These are phyloP conservation scores for Solea senegalensis DNA, from an alignment of 2,113 vertebrate genomes.

Conservation along the genomic window DNA sequence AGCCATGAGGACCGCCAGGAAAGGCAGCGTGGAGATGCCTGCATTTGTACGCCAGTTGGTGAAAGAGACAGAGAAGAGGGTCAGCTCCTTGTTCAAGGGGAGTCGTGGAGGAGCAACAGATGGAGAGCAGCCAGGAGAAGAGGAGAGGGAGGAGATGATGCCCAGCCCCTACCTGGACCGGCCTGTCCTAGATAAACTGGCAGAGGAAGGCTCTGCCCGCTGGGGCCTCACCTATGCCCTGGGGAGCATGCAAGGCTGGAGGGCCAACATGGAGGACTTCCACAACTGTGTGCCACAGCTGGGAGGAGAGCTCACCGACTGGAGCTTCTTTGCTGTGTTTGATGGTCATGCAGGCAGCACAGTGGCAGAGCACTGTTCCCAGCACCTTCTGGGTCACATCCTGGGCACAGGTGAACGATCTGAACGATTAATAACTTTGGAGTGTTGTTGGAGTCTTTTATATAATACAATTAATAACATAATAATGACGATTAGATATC, in stretches of 20 bases:
- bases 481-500: no score
- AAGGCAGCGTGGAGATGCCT: constrained; percentile 82
- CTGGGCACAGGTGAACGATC: constrained; percentile 74
- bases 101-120: constrained; percentile 72
- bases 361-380: constrained; percentile 82
- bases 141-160: constrained; percentile 70
- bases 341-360: constrained; percentile 82
- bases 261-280: constrained; percentile 84
- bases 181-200: constrained; percentile 79
- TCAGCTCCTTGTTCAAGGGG: constrained; percentile 83
- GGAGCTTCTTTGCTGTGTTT: constrained; percentile 85
- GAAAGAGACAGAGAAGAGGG: constrained; percentile 82
- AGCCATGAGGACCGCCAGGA: constrained; percentile 79
- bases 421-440: background rate
- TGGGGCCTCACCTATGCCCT: constrained; percentile 81
- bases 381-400: constrained; percentile 82
- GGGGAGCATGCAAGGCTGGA: constrained; percentile 84
- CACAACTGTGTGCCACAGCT: constrained; percentile 80
- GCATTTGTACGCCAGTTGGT: constrained; percentile 82
- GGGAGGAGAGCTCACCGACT: constrained; percentile 75
- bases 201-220: constrained; percentile 78
- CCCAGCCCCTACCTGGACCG: constrained; percentile 76
- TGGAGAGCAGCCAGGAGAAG: constrained; percentile 64
- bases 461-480: no score
- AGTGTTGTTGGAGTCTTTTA: background rate